Conservation (phyloP, 2,888 invertebrate genomes). For the Dryococelus australis region DNA sequence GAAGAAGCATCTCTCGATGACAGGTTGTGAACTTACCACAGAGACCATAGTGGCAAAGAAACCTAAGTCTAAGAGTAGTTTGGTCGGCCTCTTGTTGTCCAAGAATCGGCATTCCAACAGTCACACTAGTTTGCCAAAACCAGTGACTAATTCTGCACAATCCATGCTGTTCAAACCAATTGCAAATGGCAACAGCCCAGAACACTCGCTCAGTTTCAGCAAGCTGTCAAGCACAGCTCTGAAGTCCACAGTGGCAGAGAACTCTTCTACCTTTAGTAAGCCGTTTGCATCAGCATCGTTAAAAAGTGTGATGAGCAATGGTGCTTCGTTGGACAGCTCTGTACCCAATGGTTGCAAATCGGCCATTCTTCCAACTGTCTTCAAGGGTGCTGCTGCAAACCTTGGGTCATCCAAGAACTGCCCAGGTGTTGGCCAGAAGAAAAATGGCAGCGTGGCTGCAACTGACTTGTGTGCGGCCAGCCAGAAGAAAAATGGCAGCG, state of each 20-base stretch:
- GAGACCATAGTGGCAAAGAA: constrained; percentile 82
- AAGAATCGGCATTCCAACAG: constrained; percentile 35
- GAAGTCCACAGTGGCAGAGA: neutral
- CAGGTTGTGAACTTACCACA: constrained; percentile 66
- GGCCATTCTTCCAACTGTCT: constrained; percentile 28
- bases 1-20: constrained; percentile 70
- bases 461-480: neutral
- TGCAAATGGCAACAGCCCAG: neutral
- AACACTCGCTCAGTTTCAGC: neutral
- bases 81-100: constrained; percentile 69
- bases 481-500: too few relatives aligned
- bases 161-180: too few relatives aligned
- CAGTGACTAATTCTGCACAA: neutral
- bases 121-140: neutral
- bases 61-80: constrained; percentile 68
- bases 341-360: neutral
- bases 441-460: neutral
- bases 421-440: constrained; percentile 9
- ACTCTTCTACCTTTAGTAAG: too few relatives aligned
- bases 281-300: too few relatives aligned
- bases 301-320: too few relatives aligned
- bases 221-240: neutral
- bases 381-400: constrained; percentile 30
- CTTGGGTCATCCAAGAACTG: neutral
- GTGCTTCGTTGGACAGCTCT: too few relatives aligned